Evolutionary conservation across 2,888 invertebrate species (phyloP), one percentile per base, ranked within the genome.

Genomic region (Temnothorax ravouxi): DNA sequence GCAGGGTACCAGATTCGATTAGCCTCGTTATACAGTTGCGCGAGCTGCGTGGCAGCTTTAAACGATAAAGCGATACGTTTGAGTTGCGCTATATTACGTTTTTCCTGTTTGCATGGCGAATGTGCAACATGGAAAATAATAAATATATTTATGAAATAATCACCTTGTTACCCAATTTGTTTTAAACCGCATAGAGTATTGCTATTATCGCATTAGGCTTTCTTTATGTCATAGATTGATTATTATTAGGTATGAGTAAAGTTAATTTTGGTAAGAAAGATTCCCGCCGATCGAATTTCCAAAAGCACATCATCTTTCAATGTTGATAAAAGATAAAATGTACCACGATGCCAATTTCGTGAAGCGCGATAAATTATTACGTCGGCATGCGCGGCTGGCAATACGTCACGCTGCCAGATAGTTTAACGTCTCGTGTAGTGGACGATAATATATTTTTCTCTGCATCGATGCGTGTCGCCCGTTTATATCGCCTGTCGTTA

Each of bases 1-100:
- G 87, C 88, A 83, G 82, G 80, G 80, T 66, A 69, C 85, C 76
- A 84, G 86, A 90, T 90, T 90, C 88, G 88, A 90, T 90, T 90
- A 90, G 90, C 85, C 86, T 82, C 88, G 88, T 89, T 88, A 84
- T 88, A 84, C 86, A 75, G 86, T 75, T 86, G 86, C 83, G 80
- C 76, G 88, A 81, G 83, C 66, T 85, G 76, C 82, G 72, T 84
- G 88, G 67, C 83, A 81, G 81, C 75, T 85, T 80, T 77, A 85
- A 84, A 85, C 84, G 89, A 88, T 75, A 83, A 84, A 84, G 84
- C 86, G 38, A 86, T 69, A 83, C 54, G 80, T 89, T 86, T 88
- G 67, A 66, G 56, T 34, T 67, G 47, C 38, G 67, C 50, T 62
- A 18, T 41, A 34, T 50, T 38, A 21, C 67, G 59, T 80, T 80